Evolutionary conservation across 2,888 invertebrate genomes (phyloP).

Genomic region (Baccha elongata): DNA sequence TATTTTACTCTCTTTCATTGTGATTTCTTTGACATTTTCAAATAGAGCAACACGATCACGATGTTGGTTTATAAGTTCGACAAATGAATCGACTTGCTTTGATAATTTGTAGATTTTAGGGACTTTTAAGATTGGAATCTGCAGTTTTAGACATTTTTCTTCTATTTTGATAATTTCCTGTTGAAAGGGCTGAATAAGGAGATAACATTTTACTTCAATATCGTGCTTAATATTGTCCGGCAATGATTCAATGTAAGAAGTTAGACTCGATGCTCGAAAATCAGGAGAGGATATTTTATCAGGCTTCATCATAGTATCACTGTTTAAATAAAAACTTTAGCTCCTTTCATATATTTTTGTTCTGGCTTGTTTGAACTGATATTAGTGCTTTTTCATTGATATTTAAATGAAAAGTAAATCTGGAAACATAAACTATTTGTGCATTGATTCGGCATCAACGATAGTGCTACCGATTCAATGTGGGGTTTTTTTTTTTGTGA

Average conservation of each 20-base stretch:
- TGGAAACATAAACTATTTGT: too few species aligned
- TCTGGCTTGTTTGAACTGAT: too few species aligned
- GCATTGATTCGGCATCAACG: too few species aligned
- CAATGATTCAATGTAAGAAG: slow-evolving; percentile 4
- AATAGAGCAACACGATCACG: slow-evolving; percentile 78
- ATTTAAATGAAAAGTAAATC: too few species aligned
- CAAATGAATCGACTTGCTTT: slow-evolving; percentile 12
- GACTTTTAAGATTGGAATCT: slow-evolving; percentile 50
- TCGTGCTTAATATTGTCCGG: neutral
- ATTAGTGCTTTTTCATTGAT: too few species aligned
- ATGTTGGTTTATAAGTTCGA: slow-evolving; percentile 41
- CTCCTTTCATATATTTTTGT: too few species aligned
- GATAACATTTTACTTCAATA: slow-evolving; percentile 8
- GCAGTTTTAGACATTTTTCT: slow-evolving; percentile 18
- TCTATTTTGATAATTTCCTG: slow-evolving; percentile 29
- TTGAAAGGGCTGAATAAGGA: slow-evolving; percentile 9
- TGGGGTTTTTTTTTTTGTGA: too few species aligned
- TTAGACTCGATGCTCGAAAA: neutral
- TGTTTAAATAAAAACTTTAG: neutral
- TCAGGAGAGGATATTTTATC: neutral
- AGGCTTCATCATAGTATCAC: neutral
- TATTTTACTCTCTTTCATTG: slow-evolving; percentile 84
- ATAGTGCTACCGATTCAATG: too few species aligned
- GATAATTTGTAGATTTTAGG: slow-evolving; percentile 29
- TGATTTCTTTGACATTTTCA: slow-evolving; percentile 84